Evolutionary conservation across 2,888 invertebrate genomes (phyloP), one percentile per base, ranked within the genome.

Genomic region (Arenicola marina): DNA sequence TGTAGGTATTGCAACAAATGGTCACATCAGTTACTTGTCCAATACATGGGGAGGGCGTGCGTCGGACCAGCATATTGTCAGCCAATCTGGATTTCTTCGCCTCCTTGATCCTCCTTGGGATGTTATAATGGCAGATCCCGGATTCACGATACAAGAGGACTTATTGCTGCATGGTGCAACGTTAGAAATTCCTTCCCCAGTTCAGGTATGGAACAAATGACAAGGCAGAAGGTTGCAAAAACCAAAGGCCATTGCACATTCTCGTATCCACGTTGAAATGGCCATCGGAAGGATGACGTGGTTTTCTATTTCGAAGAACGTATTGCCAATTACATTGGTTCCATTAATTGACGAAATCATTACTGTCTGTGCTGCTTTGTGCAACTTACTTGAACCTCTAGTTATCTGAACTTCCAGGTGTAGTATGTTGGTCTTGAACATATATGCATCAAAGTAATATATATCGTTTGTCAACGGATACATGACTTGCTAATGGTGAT

Each of bases 181-280:
- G 1, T 58, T 72, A 11, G 61, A 64, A 57, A 60, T 69, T 1
- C 69, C 70, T 24, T 65, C 66, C 65, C 64, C 2, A 63, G 45
- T 33, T 57, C 66, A 48, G 72, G 72, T 15, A 38, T 53, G 11
- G 65, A 65, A 11, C 72, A 69, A 38, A 61, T 66, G 65, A 38
- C 65, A 28, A 51, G 44, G 29, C 55, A 61, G 24, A 43, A 32
- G 58, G 72, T 70, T 1, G 4, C 4, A 4, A 68, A 67, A 55
- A 71, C 66, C 2, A n/a, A n/a, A 67, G 45, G 43, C 46, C 18
- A 63, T 70, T n/a, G 66, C 70, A 1, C 69, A 71, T 56, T 57
- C 58, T 21, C n/a, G 73, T n/a, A 73, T 73, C 24, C 55, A 66
- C 18, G 66, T 71, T n/a, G 71, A 71, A 34, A 61, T 66, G 56